Conservation (phyloP, 1,140 invertebrate genomes). For the Mylabris phalerata region DNA sequence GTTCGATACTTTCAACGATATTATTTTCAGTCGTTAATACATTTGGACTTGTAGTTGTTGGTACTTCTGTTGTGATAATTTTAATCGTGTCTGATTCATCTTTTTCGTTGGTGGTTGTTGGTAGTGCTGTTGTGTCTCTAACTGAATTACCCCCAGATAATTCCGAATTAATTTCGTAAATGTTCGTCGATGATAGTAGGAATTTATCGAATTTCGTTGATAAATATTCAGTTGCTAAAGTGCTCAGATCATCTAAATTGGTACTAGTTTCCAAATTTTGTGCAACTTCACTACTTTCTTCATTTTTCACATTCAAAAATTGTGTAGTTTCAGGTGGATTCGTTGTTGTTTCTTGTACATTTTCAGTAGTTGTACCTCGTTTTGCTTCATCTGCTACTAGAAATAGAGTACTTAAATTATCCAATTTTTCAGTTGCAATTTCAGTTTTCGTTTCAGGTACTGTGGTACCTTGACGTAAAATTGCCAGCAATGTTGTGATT, state of each 20-base stretch:
- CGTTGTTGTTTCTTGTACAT: not conserved
- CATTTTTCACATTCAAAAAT: not conserved
- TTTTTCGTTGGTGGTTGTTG: constrained; percentile 13
- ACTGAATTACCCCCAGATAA: not conserved
- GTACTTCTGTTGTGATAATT: not conserved
- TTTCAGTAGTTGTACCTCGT: not conserved
- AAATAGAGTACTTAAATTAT: too few species aligned
- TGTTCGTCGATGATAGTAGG: constrained; percentile 32
- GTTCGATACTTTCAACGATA: constrained; percentile 32
- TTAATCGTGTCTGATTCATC: not conserved
- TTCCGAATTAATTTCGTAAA: constrained; percentile 36
- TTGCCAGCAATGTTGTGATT: too few species aligned
- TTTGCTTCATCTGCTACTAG: not conserved
- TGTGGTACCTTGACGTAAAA: too few species aligned
- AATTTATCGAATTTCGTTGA: constrained; percentile 20
- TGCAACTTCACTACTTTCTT: not conserved
- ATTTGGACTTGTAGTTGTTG: constrained; percentile 11
- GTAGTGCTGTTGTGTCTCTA: not conserved
- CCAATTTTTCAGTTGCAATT: not conserved
- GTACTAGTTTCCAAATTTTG: not conserved
- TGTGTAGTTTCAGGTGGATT: not conserved
- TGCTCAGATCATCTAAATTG: constrained; percentile 3
- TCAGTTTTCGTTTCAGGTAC: too few species aligned
- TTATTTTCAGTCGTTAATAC: constrained; percentile 18
- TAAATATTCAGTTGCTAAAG: constrained; percentile 5